Evolutionary conservation across 2,797 vertebrate genomes (phyloP), one percentile per base, ranked within the genome.

Genomic region (Triplophysa yarkandensis): DNA sequence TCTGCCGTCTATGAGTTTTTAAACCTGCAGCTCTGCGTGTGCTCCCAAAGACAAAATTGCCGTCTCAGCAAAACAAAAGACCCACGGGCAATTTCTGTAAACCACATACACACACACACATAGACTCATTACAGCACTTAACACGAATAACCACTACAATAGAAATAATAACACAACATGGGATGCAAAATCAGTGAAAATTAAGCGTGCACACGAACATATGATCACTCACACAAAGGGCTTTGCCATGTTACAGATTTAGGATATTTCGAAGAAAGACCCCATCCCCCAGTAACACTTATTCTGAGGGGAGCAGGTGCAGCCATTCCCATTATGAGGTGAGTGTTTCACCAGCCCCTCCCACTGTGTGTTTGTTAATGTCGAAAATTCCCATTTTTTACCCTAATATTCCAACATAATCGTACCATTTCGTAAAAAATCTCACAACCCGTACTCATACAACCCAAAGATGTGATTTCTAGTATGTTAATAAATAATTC

Each of bases 1-100:
- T 81, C 73, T 64, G 73, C 77, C 58, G 54, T 82, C 44, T 19
- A 70, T 30, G 67, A 66, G 52, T 34, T 77, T 75, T 76, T 71
- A 77, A 77, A 75, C 74, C 61, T 77, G 62, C 75, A 80, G 77
- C 52, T 72, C 74, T 43, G 25, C 68, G 21, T 4, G 16, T 39
- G 39, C 21, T 63, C 50, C 77, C 72, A 70, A n/a, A 63, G 62
- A 28, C 19, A 39, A 76, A 82, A 64, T 63, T 77, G 78, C 81
- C 69, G 36, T 58, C 23, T 82, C 78, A 78, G 81, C 81, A 80
- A 52, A 69, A 48, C 39, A 36, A 74, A 64, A 70, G 72, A 76
- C 63, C 68, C 58, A 52, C 34, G 39, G 68, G 34, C 30, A 32
- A 32, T 55, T 72, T 28, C 61, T 41, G 14, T 34, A 34, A 68